A percentile compares a stretch with the other conserved stretches of the same genome.
phyloP scores from a whole-genome alignment of 2,888 invertebrate species.

The Eurytoma californica region DNA sequence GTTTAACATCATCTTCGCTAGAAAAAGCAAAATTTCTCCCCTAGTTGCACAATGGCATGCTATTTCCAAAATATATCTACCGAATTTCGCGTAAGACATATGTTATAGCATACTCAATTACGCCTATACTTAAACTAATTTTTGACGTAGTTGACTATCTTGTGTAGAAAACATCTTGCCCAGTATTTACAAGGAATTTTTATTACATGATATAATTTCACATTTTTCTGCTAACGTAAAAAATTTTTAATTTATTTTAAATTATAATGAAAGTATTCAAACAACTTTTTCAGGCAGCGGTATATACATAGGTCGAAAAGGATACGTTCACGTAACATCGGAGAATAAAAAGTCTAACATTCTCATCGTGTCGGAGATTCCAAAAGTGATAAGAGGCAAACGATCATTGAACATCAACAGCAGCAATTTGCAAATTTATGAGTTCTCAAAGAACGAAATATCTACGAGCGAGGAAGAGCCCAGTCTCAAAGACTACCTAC shows the following conservation, averaged over 20 bases:
- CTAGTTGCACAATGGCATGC: too few relatives aligned
- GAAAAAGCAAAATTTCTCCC: too few relatives aligned
- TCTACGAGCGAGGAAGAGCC: not conserved
- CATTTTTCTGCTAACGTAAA: too few relatives aligned
- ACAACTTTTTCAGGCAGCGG: constrained; percentile 77
- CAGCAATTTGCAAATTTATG: not conserved
- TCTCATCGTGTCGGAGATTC: constrained; percentile 58
- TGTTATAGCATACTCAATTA: too few relatives aligned
- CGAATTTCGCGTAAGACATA: too few relatives aligned
- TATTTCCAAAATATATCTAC: too few relatives aligned
- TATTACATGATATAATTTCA: too few relatives aligned
- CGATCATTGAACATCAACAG: constrained; percentile 11
- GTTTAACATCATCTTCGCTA: too few relatives aligned
- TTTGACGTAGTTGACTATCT: too few relatives aligned
- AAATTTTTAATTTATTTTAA: not conserved
- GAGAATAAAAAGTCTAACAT: constrained; percentile 27
- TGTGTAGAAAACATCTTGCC: too few relatives aligned
- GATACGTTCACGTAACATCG: constrained; percentile 14
- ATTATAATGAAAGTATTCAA: not conserved
- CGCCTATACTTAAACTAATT: too few relatives aligned
- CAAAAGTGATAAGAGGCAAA: constrained; percentile 54
- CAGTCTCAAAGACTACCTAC: not conserved
- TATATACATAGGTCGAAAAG: constrained; percentile 54
- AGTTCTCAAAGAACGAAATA: constrained; percentile 32
- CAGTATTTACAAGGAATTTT: too few relatives aligned